phyloP scores from a whole-genome alignment of 2,797 vertebrate species.

The Vireo griseus region DNA sequence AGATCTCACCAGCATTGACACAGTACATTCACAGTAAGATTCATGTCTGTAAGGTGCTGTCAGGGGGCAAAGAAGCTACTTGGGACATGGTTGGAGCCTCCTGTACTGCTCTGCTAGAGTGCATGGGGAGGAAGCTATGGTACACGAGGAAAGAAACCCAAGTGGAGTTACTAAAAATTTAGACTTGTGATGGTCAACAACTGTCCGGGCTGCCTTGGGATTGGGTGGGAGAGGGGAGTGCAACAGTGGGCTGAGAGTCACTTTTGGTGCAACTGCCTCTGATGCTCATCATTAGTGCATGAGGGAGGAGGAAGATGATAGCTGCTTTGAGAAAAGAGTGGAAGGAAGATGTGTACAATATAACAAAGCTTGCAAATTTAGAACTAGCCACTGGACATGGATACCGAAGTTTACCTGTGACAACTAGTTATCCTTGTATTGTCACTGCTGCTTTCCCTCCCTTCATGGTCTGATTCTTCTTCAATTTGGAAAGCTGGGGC shows the following conservation, averaged over 20 bases:
- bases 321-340: background rate
- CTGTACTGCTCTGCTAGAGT: background rate
- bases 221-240: background rate
- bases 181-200: background rate
- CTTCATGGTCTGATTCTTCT: background rate
- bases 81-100: background rate
- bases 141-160: background rate
- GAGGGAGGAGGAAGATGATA: background rate
- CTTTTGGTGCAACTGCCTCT: constrained; percentile 3
- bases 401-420: constrained; percentile 3
- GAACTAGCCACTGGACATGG: constrained; percentile 40
- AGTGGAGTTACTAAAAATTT: background rate
- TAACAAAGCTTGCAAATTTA: constrained; percentile 42
- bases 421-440: background rate
- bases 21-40: constrained; percentile 30
- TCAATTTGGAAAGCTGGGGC: background rate
- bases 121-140: background rate
- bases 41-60: constrained; percentile 15
- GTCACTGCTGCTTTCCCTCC: background rate
- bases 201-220: background rate
- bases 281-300: background rate
- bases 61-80: background rate
- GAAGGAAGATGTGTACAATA: constrained; percentile 18
- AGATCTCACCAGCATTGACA: background rate
- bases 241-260: background rate